Base-by-base conservation (phyloP, 2,888 invertebrate species). In the Cephonodes hylas region DNA sequence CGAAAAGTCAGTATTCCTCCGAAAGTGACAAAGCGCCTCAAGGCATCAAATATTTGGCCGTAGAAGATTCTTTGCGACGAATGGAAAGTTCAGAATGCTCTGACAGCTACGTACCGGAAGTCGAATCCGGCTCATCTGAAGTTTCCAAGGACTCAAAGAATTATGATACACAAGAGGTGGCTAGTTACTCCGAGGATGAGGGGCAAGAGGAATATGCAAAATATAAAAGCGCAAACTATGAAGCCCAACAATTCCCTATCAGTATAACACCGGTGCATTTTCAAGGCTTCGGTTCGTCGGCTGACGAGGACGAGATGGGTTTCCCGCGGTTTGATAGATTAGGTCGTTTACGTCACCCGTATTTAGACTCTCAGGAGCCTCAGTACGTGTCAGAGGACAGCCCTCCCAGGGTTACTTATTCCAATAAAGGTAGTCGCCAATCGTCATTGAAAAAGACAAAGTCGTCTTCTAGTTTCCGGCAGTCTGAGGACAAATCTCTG, bases 101-200 rank as follows among this genome's bases (percentile, higher is more conserved):
- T 0, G 95, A 96, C 76, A 95, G 95, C 60, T 95, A 95, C 78
- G 86, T 94, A 64, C 95, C 95, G 2, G 94, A 94, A 83, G 92
- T 94, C 44, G 94, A 94, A 73, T 94, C 94, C 1, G 93, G 93
- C 27, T 94, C 94, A 44, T 94, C 94, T 0, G 94, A 94, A 82
- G 85, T 94, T 69, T 94, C 94, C 0, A 94, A 93, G 72, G 93
- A 93, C 61, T 89, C 93, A 15, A 86, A 87, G 67, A 84, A 86
- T 67, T 87, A 85, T 59, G 89, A 89, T 60, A 75, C 81, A 31
- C 86, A 84, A 62, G 92, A 91, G 67, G 73, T 79, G 1, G 84
- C 84, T 1, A 91, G 91, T 71, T 91, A 85, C 68, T 94, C 94
- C 13, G 94, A 94, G 68, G 94, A 94, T 63, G 94, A 94, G 46